A percentile compares a stretch with the other conserved stretches of the same genome.
phyloP scores from a whole-genome alignment of 2,888 invertebrate species.

The Petrolisthes cinctipes region DNA sequence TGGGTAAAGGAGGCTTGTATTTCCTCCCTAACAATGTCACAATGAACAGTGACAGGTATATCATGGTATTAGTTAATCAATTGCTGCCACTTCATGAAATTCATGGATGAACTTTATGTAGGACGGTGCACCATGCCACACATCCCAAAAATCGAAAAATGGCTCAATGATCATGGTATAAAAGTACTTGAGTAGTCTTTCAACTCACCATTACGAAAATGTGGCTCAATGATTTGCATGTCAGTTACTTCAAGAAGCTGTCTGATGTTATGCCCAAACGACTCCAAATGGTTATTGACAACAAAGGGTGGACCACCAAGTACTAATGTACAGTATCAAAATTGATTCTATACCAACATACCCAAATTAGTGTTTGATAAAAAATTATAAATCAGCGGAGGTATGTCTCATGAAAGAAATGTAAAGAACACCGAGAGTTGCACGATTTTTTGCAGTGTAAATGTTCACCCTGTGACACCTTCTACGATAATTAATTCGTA shows the following conservation, averaged over 20 bases:
- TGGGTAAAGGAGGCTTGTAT: not conserved
- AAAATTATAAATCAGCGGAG: too few species aligned
- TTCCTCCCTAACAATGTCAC: not conserved
- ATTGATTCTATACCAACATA: too few species aligned
- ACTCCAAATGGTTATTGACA: conserved; percentile 7
- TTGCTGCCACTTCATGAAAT: not conserved
- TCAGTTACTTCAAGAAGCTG: not conserved
- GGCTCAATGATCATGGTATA: not conserved
- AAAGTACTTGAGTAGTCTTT: not conserved
- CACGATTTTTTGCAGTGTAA: too few species aligned
- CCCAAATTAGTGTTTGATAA: too few species aligned
- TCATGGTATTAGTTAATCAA: not conserved
- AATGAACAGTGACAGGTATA: not conserved
- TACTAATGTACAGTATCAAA: not conserved
- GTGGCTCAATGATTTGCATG: not conserved
- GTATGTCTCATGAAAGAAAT: too few species aligned
- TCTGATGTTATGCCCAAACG: not conserved
- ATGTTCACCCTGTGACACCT: too few species aligned
- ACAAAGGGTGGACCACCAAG: not conserved
- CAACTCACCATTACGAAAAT: not conserved
- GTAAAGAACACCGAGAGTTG: too few species aligned
- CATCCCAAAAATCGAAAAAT: not conserved
- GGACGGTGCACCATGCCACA: not conserved
- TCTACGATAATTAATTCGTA: too few species aligned
- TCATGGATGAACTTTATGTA: not conserved